Base-by-base conservation (phyloP, 1,140 invertebrate species). In the Drosophila athabasca region DNA sequence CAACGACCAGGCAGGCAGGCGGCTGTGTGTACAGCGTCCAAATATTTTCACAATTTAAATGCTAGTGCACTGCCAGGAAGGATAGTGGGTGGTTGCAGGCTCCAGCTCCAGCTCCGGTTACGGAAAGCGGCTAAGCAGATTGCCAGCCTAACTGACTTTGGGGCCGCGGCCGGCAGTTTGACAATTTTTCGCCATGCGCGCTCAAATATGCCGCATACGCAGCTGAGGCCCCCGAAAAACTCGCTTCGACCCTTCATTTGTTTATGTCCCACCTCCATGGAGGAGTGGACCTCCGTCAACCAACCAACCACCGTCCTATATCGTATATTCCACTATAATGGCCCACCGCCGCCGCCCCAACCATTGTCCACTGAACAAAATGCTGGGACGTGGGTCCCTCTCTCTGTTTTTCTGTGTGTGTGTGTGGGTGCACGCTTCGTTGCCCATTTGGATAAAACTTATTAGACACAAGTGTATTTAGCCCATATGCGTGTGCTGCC, bases 1-100 rank as follows among this genome's bases (percentile, higher is more conserved):
- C 72, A 43, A 41, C 19, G 50, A 31, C 0, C 11, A 35, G 31
- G 39, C 24, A 24, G 31, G 31, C 31, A 11, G 39, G 45, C 26
- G 39, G 41, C 39, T 24, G 44, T 58, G 54, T 54, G 53, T 39
- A 55, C 39, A 45, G 64, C 57, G 29, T 54, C 65, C 82, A 85
- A 85, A 85, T 85, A 85, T 85, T 87, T 85, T 87, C 74, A 78
- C 82, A 85, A 87, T 87, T 85, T 85, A 87, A 85, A 85, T 81
- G 66, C 78, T 70, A 80, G 81, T 62, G 66, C 55, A 68, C 4
- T 24, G 17, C 13, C n/a, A 43, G 26, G 15, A 6, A 13, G 43
- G 15, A 15, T 8, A 17, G 3, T 11, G 11, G 26, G 11, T 9
- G 46, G 29, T 22, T 22, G 55, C 19, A 35, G 35, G 51, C 35